Percentiles rank a stretch among this genome's conserved stretches.
These are phyloP conservation scores for Protonemura montana DNA, from an alignment of 2,888 invertebrate species.

Conservation along the genomic window DNA sequence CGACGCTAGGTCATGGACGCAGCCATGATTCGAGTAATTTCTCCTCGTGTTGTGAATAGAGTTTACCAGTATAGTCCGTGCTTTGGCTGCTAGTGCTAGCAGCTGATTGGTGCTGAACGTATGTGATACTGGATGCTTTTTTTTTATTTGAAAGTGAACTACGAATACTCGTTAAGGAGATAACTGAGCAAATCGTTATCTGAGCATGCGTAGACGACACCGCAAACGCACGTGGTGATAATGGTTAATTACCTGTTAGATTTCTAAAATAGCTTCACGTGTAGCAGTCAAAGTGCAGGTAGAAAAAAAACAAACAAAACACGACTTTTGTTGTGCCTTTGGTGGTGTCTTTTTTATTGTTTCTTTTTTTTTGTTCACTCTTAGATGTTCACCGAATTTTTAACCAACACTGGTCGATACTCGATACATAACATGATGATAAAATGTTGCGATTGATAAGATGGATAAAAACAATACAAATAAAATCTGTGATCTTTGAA, in stretches of 20 bases:
- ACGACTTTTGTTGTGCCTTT: constrained; percentile 41
- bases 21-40: not conserved
- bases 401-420: too few relatives aligned
- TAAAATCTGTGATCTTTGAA: not conserved
- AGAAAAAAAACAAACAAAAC: constrained; percentile 29
- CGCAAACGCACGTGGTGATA: not conserved
- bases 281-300: not conserved
- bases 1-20: not conserved
- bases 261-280: too few relatives aligned
- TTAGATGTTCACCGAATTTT: not conserved
- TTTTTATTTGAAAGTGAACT: not conserved
- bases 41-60: not conserved
- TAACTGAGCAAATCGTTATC: not conserved
- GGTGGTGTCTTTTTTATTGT: constrained; percentile 45
- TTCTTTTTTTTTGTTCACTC: constrained; percentile 32
- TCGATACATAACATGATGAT: not conserved
- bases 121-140: not conserved
- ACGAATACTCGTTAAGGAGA: too few relatives aligned
- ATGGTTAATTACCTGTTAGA: not conserved
- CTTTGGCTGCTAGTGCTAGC: too few relatives aligned
- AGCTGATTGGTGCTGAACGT: not conserved
- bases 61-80: too few relatives aligned
- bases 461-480: constrained; percentile 8
- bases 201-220: not conserved
- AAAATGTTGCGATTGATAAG: constrained; percentile 1